Percentiles rank a stretch among this genome's conserved stretches.
These are phyloP conservation scores for Hippoglossus hippoglossus DNA, from an alignment of 2,797 vertebrate species.

Conservation along the genomic window DNA sequence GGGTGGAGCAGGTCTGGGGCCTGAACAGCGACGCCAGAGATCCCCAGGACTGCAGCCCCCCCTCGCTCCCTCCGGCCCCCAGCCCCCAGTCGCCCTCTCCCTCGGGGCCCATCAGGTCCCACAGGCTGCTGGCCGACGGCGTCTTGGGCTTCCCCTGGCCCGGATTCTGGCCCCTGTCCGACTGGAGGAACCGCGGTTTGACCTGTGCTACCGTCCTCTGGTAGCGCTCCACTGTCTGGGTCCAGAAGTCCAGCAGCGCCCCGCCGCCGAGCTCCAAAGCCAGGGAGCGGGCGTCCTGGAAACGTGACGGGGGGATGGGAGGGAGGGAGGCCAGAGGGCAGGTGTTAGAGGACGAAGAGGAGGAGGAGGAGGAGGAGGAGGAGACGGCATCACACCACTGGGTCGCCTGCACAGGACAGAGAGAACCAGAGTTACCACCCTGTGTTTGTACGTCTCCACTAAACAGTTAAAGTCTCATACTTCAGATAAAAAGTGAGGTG, in stretches of 20 bases:
- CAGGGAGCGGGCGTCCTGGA: slow-evolving; percentile 89
- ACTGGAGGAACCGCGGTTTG: slow-evolving; percentile 79
- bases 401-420: slow-evolving; percentile 72
- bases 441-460: too few species aligned
- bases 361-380: slow-evolving; percentile 68
- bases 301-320: slow-evolving; percentile 87
- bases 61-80: slow-evolving; percentile 71
- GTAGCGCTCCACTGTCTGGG: slow-evolving; percentile 85
- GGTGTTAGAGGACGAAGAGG: slow-evolving; percentile 61
- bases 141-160: slow-evolving; percentile 71
- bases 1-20: slow-evolving; percentile 85
- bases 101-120: slow-evolving; percentile 81
- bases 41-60: slow-evolving; percentile 87
- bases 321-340: slow-evolving; percentile 84
- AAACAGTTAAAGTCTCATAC: too few species aligned
- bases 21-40: slow-evolving; percentile 86
- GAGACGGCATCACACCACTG: slow-evolving; percentile 85
- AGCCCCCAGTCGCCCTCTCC: slow-evolving; percentile 78
- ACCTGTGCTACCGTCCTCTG: slow-evolving; percentile 82
- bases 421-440: not conserved
- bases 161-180: slow-evolving; percentile 66
- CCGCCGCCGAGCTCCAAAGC: slow-evolving; percentile 87
- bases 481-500: too few species aligned
- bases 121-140: slow-evolving; percentile 82
- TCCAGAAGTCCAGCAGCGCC: slow-evolving; percentile 84